Conservation (phyloP, 2,113 vertebrate genomes). For the Hystrix cristata region DNA sequence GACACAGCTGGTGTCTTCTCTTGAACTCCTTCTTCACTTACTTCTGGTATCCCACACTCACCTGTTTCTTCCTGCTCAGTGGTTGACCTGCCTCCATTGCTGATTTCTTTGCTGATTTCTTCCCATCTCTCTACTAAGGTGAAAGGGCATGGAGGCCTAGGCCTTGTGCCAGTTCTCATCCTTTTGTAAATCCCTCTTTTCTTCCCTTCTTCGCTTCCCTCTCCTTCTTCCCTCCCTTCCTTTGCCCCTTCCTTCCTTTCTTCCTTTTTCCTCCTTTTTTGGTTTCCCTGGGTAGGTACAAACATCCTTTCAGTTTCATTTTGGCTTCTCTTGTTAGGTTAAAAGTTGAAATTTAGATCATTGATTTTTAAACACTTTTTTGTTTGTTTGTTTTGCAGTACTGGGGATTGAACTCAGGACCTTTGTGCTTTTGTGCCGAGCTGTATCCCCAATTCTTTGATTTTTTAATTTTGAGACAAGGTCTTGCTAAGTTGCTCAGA, state of each 20-base stretch:
- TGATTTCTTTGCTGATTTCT: not conserved
- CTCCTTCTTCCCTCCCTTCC: not conserved
- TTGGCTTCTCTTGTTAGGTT: not conserved
- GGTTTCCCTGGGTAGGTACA: not conserved
- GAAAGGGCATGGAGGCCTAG: not conserved
- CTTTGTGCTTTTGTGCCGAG: not conserved
- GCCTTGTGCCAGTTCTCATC: not conserved
- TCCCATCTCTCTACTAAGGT: not conserved
- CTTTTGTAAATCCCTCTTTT: not conserved
- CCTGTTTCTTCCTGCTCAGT: not conserved
- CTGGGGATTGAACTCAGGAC: not conserved
- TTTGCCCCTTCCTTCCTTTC: accelerated
- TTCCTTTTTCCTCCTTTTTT: not conserved
- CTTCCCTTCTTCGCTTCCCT: no score
- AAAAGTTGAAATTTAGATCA: not conserved
- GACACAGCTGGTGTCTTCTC: not conserved
- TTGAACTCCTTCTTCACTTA: not conserved
- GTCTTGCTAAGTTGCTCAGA: not conserved
- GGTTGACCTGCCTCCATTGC: not conserved
- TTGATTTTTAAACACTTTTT: not conserved
- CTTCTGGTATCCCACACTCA: not conserved
- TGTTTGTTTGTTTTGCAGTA: not conserved
- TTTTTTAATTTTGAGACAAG: not conserved
- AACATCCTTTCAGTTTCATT: not conserved
- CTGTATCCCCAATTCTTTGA: not conserved